Evolutionary conservation across 2,113 vertebrate genomes (phyloP).

Genomic region (Thalassoma bifasciatum): DNA sequence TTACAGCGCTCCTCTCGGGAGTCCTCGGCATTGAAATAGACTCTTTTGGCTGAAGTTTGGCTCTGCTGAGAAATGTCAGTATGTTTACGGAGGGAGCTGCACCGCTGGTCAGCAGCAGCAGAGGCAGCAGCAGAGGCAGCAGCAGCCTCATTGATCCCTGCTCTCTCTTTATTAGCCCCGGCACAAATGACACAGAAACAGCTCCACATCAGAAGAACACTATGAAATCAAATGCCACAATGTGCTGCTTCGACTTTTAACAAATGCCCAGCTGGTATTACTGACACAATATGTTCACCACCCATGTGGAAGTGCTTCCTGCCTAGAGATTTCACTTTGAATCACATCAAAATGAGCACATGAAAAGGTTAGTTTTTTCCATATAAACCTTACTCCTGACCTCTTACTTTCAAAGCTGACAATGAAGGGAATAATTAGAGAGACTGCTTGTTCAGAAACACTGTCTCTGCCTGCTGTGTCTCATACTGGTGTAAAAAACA

Average conservation of each 20-base stretch:
- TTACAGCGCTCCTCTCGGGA: slow-evolving; percentile 34
- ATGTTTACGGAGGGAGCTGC: slow-evolving; percentile 24
- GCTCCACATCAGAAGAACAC: slow-evolving; percentile 46
- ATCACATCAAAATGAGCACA: not conserved
- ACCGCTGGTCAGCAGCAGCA: slow-evolving; percentile 19
- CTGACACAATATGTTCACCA: slow-evolving; percentile 43
- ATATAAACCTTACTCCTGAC: accelerated
- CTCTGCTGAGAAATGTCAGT: slow-evolving; percentile 21
- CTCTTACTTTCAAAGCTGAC: not conserved
- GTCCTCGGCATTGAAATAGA: slow-evolving; percentile 38
- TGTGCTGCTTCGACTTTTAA: slow-evolving; percentile 31
- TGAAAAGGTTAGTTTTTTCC: not conserved
- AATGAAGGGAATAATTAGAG: not conserved
- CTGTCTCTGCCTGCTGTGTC: not conserved
- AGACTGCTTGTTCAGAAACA: not conserved
- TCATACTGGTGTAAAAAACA: not conserved
- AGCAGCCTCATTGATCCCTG: slow-evolving; percentile 53
- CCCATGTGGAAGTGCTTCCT: slow-evolving; percentile 16
- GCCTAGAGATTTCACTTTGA: slow-evolving; percentile 9
- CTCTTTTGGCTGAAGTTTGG: slow-evolving; percentile 14
- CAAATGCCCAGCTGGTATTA: slow-evolving; percentile 36
- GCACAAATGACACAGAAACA: slow-evolving; percentile 52
- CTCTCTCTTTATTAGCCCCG: slow-evolving; percentile 38
- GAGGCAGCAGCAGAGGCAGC: slow-evolving; percentile 7
- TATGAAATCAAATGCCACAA: slow-evolving; percentile 44